Conservation (phyloP, 2,113 vertebrate genomes). For the Spermophilus dauricus region DNA sequence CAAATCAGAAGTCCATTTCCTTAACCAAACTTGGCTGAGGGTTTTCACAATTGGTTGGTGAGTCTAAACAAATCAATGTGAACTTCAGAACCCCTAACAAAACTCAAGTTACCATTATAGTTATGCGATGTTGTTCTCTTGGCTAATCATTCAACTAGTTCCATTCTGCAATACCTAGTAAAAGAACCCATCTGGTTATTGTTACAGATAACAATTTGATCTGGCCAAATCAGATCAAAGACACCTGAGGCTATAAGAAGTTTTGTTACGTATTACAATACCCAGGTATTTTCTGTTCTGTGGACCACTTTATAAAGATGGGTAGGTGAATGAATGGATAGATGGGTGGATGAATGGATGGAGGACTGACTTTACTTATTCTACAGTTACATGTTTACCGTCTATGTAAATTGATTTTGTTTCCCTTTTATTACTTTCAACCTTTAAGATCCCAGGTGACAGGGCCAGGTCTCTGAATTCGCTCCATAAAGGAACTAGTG, state of each 20-base stretch:
- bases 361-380: not conserved
- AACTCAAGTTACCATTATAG: not conserved
- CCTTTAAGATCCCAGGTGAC: not conserved
- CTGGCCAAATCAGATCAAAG: not conserved
- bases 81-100: not conserved
- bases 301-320: not conserved
- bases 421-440: not conserved
- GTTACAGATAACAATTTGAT: not conserved
- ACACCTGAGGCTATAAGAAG: not conserved
- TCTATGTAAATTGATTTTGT: not conserved
- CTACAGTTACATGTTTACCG: not conserved
- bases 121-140: not conserved
- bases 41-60: not conserved
- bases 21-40: not conserved
- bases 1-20: not conserved
- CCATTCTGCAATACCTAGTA: not conserved
- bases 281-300: not conserved
- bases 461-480: not conserved
- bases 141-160: not conserved
- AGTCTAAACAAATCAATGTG: not conserved
- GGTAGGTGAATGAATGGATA: not conserved
- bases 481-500: not conserved
- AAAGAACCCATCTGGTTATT: not conserved
- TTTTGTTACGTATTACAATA: not conserved
- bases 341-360: not conserved